A percentile compares a stretch with the other conserved stretches of the same genome.
Evolutionary conservation across 2,797 vertebrate species (phyloP).

Genomic region (Takifugu ocellatus): DNA sequence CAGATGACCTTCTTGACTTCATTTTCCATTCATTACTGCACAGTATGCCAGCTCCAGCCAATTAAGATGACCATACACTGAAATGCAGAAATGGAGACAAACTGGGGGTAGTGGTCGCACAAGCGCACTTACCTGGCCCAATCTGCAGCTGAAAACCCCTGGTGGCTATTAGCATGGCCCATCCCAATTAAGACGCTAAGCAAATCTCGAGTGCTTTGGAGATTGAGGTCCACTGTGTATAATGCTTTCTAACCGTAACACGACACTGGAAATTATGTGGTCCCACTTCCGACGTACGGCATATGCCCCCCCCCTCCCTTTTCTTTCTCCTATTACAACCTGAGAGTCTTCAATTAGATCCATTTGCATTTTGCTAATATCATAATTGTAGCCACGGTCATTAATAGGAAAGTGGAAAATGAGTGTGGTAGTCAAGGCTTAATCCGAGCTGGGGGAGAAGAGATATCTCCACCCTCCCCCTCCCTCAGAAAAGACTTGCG

Average conservation of each 20-base stretch:
- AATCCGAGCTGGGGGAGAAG: slow-evolving; percentile 63
- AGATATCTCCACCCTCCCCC: slow-evolving; percentile 33
- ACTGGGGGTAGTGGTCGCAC: slow-evolving; percentile 3
- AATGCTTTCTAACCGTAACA: slow-evolving; percentile 76
- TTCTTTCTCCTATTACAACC: slow-evolving; percentile 69
- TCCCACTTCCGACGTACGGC: slow-evolving; percentile 65
- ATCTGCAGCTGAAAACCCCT: slow-evolving; percentile 72
- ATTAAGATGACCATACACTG: slow-evolving; percentile 77
- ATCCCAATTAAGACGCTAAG: slow-evolving; percentile 80
- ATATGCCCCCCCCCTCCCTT: slow-evolving; percentile 65
- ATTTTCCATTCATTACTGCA: slow-evolving; percentile 72
- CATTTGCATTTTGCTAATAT: slow-evolving; percentile 83
- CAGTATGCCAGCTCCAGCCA: slow-evolving; percentile 63
- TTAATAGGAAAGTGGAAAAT: slow-evolving; percentile 79
- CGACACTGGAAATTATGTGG: slow-evolving; percentile 68
- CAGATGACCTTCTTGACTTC: slow-evolving; percentile 65
- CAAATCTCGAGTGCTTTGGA: slow-evolving; percentile 80
- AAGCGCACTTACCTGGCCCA: slow-evolving; percentile 67
- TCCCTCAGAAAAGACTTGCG: slow-evolving; percentile 42
- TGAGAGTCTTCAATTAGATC: slow-evolving; percentile 80
- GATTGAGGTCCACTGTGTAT: slow-evolving; percentile 73
- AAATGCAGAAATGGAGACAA: slow-evolving; percentile 31
- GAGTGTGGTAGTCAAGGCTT: slow-evolving; percentile 65
- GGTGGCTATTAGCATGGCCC: slow-evolving; percentile 74
- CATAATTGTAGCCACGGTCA: slow-evolving; percentile 79